Conservation (phyloP, 2,113 vertebrate species). For the Xerus inauris region DNA sequence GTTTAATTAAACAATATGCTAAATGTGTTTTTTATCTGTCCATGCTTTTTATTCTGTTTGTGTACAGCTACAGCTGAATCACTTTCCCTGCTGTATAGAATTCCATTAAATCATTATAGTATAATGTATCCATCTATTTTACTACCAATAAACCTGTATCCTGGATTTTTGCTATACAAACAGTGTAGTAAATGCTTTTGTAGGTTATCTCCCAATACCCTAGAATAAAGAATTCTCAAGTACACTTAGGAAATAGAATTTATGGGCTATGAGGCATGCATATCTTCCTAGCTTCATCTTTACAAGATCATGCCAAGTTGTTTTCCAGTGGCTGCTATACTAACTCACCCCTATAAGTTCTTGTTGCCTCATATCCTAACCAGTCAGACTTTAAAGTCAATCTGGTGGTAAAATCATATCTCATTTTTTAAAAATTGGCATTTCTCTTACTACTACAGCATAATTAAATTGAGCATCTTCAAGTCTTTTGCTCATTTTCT, state of each 20-base stretch:
- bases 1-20: not conserved
- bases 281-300: not conserved
- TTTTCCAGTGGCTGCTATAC: not conserved
- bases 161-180: not conserved
- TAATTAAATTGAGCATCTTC: not conserved
- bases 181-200: not conserved
- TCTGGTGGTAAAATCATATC: not conserved
- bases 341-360: not conserved
- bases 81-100: not conserved
- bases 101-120: not conserved
- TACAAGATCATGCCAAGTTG: not conserved
- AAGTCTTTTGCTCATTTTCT: not conserved
- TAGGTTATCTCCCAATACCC: not conserved
- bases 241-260: not conserved
- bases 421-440: not conserved
- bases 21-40: not conserved
- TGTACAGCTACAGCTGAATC: not conserved
- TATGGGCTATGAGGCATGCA: not conserved
- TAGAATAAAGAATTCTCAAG: not conserved
- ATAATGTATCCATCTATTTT: not conserved
- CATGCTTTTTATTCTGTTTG: not conserved
- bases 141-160: not conserved
- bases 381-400: not conserved
- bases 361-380: not conserved
- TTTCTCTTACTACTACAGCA: not conserved